phyloP scores from a whole-genome alignment of 2,113 vertebrate species.

The Trachemys scripta region DNA sequence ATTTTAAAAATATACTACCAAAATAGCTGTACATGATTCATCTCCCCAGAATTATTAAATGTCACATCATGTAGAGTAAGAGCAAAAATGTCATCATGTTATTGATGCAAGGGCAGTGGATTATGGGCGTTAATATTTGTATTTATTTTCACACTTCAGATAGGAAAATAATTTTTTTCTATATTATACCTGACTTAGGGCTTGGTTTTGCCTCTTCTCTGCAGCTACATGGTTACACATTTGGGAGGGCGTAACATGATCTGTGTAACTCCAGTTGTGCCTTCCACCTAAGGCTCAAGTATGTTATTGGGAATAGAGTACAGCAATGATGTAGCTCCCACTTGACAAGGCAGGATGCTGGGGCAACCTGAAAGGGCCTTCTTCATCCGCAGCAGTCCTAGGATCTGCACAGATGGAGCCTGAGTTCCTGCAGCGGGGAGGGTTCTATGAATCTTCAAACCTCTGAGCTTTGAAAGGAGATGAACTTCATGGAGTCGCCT shows the following conservation, averaged over 20 bases:
- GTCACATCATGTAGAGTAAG: conserved; percentile 35
- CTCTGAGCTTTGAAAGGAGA: neutral
- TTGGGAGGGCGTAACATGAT: neutral
- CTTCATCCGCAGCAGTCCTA: neutral
- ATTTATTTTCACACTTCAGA: conserved; percentile 47
- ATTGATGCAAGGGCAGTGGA: conserved; percentile 59
- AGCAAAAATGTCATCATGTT: conserved; percentile 60
- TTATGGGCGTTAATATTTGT: conserved; percentile 55
- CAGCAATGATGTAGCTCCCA: neutral
- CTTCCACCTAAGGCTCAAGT: neutral
- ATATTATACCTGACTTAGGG: conserved; percentile 18
- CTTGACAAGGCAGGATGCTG: fast-evolving
- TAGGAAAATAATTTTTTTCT: neutral
- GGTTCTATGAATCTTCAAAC: neutral
- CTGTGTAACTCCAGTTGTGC: neutral
- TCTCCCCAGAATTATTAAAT: conserved; percentile 61
- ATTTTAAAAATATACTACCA: conserved; percentile 37
- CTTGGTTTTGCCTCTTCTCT: neutral
- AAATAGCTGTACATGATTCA: conserved; percentile 54
- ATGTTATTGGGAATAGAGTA: neutral
- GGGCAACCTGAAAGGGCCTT: neutral
- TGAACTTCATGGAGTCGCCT: neutral
- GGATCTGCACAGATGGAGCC: neutral
- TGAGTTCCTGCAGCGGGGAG: neutral
- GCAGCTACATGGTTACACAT: neutral